phyloP scores from a whole-genome alignment of 2,797 vertebrate species.

The Malurus leucopterus region DNA sequence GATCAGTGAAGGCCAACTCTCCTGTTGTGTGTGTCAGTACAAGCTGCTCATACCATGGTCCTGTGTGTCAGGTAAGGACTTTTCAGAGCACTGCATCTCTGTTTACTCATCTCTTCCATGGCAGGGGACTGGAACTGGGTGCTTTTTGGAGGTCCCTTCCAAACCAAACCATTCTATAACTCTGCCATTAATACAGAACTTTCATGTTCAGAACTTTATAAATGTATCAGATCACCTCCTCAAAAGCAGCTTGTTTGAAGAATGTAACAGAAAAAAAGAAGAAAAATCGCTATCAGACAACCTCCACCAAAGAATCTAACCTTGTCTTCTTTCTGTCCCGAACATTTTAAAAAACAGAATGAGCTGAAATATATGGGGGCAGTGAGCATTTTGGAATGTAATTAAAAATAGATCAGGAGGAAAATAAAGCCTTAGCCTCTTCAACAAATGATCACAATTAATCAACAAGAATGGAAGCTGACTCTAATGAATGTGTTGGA shows the following conservation, averaged over 20 bases:
- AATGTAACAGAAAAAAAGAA: background rate
- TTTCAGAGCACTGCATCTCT: background rate
- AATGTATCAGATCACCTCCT: background rate
- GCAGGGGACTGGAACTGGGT: background rate
- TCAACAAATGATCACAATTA: background rate
- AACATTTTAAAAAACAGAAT: background rate
- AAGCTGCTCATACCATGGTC: background rate
- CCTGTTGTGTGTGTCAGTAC: background rate
- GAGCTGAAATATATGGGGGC: background rate
- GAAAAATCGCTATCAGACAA: background rate
- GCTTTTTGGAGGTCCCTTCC: background rate
- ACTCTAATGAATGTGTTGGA: background rate
- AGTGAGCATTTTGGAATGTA: background rate
- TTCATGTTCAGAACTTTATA: background rate
- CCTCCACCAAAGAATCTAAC: background rate
- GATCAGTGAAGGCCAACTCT: background rate
- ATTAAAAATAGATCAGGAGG: background rate
- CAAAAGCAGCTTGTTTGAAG: background rate
- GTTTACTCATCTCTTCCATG: background rate
- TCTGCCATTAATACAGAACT: background rate
- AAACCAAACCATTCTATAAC: background rate
- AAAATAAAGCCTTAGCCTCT: background rate
- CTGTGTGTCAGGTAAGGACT: background rate
- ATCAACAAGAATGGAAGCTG: background rate
- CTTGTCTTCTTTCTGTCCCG: background rate